Conservation (phyloP, 2,888 invertebrate species). For the Apoda limacodes region DNA sequence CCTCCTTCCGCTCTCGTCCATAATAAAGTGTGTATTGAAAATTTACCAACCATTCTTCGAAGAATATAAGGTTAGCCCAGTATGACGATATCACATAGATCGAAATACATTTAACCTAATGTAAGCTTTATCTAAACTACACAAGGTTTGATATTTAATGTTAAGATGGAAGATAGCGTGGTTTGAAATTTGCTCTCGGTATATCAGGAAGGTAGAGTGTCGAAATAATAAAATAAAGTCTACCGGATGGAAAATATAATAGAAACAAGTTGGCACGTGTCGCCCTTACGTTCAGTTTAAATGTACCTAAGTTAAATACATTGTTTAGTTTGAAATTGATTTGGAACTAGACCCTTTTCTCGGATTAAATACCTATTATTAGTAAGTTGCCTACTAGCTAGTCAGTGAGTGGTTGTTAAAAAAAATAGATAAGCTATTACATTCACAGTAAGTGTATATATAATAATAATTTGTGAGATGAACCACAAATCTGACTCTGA, state of each 20-base stretch:
- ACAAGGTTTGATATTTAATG: slow-evolving; percentile 13
- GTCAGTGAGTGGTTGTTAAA: too few species aligned
- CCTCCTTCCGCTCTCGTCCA: slow-evolving; percentile 53
- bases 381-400: too few species aligned
- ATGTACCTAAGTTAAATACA: too few species aligned
- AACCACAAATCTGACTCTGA: too few species aligned
- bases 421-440: too few species aligned
- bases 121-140: slow-evolving; percentile 17
- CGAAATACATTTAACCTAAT: slow-evolving; percentile 17
- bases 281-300: too few species aligned
- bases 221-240: slow-evolving; percentile 47
- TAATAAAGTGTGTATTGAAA: slow-evolving; percentile 71
- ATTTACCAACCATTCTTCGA: slow-evolving; percentile 68
- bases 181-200: slow-evolving; percentile 33
- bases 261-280: slow-evolving; percentile 35
- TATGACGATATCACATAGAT: slow-evolving; percentile 41
- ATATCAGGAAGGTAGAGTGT: slow-evolving; percentile 33
- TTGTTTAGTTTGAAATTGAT: too few species aligned
- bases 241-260: slow-evolving; percentile 45
- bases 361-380: too few species aligned
- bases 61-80: slow-evolving; percentile 62
- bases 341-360: too few species aligned
- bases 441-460: too few species aligned
- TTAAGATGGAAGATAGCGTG: slow-evolving; percentile 16
- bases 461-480: too few species aligned